Evolutionary conservation across 2,888 invertebrate species (phyloP).

Genomic region (Metopia argyrocephala): DNA sequence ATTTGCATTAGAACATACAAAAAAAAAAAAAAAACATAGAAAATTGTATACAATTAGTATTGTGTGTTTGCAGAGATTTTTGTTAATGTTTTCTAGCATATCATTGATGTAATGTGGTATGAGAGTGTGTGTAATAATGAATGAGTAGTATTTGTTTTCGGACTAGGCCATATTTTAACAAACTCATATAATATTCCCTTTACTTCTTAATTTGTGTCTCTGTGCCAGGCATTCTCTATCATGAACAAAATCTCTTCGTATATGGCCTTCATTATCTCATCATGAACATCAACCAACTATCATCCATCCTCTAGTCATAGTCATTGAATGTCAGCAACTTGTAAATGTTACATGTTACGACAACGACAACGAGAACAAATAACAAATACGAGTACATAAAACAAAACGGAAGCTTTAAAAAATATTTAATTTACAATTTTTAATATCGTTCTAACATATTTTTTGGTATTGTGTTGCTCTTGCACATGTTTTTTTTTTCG

Average conservation of each 20-base stretch:
- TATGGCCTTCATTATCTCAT: constrained; percentile 50
- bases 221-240: neutral
- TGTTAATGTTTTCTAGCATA: neutral
- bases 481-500: neutral
- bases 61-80: neutral
- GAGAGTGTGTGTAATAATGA: neutral
- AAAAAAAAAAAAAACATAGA: neutral
- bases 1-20: neutral
- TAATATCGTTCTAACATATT: neutral
- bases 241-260: neutral
- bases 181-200: too few relatives aligned
- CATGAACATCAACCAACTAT: neutral
- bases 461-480: neutral
- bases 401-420: constrained; percentile 35
- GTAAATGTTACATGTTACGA: neutral
- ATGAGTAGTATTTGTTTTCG: neutral
- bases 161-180: neutral
- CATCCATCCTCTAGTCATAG: neutral
- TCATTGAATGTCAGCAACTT: constrained; percentile 2
- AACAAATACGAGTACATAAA: neutral
- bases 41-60: neutral
- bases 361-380: constrained; percentile 1
- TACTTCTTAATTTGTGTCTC: neutral
- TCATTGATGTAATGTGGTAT: neutral
- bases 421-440: neutral